Percentiles rank a stretch among this genome's conserved stretches.
phyloP scores from a whole-genome alignment of 2,113 vertebrate species.

The Trochalopteron elliotii region DNA sequence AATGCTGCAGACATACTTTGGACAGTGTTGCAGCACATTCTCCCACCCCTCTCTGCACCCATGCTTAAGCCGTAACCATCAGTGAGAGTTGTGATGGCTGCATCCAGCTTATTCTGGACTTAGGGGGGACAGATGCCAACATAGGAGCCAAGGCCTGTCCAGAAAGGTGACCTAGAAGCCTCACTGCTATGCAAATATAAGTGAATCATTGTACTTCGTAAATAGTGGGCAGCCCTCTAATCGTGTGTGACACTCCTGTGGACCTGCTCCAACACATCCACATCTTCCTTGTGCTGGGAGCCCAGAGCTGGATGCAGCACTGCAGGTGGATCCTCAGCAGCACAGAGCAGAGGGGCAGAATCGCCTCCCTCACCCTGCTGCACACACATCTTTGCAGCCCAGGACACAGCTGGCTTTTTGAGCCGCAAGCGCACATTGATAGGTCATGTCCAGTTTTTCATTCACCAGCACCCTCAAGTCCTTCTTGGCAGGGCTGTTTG shows the following conservation, averaged over 20 bases:
- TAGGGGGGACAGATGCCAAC: neutral
- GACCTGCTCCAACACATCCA: neutral
- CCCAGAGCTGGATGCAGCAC: neutral
- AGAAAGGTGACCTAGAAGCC: neutral
- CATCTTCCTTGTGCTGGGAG: neutral
- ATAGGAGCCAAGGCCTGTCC: neutral
- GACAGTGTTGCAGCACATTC: neutral
- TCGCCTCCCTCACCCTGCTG: neutral
- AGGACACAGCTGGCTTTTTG: neutral
- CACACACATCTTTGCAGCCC: neutral
- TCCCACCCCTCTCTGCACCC: neutral
- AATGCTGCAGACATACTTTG: neutral
- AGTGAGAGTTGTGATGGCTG: neutral
- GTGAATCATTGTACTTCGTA: neutral
- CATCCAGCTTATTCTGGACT: neutral
- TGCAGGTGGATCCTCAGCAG: neutral
- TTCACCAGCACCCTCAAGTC: neutral
- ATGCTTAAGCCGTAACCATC: neutral
- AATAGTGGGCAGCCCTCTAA: neutral
- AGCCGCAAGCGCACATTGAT: fast-evolving
- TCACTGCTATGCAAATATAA: neutral
- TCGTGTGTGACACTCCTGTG: neutral
- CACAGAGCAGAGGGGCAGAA: neutral
- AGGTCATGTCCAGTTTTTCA: neutral
- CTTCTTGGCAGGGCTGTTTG: neutral